phyloP scores from a whole-genome alignment of 2,113 vertebrate species.

The Notarius quadriscutis region DNA sequence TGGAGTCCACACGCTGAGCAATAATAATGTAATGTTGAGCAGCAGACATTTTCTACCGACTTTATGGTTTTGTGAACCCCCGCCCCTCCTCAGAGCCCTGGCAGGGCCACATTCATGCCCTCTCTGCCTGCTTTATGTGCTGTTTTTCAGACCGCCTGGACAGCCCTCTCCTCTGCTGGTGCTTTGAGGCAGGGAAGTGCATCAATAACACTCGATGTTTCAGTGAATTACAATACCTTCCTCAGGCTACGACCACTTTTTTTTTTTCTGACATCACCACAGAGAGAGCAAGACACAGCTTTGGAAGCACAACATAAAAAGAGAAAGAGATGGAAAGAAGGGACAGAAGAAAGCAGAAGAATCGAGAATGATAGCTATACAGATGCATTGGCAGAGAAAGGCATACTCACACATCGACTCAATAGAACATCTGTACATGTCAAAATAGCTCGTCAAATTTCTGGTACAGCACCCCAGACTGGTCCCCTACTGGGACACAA shows the following conservation, averaged over 20 bases:
- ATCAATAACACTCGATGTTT: conserved; percentile 60
- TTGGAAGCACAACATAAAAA: conserved; percentile 44
- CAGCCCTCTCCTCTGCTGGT: conserved; percentile 43
- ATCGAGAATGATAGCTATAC: conserved; percentile 7
- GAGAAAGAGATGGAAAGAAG: conserved; percentile 19
- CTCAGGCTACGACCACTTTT: conserved; percentile 47
- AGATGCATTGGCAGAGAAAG: conserved; percentile 15
- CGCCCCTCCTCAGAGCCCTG: conserved; percentile 23
- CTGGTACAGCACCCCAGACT: conserved; percentile 7
- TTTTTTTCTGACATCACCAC: conserved; percentile 48
- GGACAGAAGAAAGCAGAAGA: conserved; percentile 38
- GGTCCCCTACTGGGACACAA: conserved; percentile 29
- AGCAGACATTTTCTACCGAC: conserved; percentile 47
- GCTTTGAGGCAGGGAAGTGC: conserved; percentile 48
- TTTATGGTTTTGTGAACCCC: conserved; percentile 39
- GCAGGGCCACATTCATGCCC: conserved; percentile 32
- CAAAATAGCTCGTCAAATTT: conserved; percentile 38
- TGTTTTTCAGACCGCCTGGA: conserved; percentile 52
- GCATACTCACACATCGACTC: conserved; percentile 33
- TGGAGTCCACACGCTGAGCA: conserved; percentile 45
- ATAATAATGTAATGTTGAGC: conserved; percentile 54
- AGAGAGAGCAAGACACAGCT: conserved; percentile 20
- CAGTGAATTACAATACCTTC: conserved; percentile 58
- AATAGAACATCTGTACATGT: conserved; percentile 40
- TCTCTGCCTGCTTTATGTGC: conserved; percentile 43